Conservation (phyloP, 2,888 invertebrate genomes). For the Drosophila yooni region DNA sequence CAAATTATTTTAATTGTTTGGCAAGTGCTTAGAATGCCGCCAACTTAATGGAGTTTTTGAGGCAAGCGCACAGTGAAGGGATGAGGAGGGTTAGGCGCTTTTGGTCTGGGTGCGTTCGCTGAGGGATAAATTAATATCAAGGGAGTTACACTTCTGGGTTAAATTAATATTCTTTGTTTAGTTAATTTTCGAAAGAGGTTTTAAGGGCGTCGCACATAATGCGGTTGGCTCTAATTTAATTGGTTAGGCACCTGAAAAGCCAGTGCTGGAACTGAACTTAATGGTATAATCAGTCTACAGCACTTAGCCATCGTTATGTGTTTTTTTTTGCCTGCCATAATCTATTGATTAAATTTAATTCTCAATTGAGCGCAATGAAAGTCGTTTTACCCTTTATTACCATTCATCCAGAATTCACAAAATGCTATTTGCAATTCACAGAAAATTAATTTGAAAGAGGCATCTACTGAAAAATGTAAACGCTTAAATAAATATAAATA, state of each 20-base stretch:
- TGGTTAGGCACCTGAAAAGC: neutral
- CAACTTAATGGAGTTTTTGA: constrained; percentile 72
- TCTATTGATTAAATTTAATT: constrained; percentile 52
- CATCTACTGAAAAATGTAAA: constrained; percentile 39
- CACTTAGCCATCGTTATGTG: neutral
- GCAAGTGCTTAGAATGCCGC: constrained; percentile 78
- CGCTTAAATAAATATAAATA: constrained; percentile 15
- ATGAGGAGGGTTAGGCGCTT: neutral
- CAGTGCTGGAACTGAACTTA: neutral
- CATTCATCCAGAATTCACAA: constrained; percentile 52
- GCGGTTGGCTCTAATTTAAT: constrained; percentile 16
- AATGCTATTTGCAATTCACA: constrained; percentile 54
- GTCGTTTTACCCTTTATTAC: constrained; percentile 60
- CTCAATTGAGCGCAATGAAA: constrained; percentile 57
- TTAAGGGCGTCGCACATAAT: constrained; percentile 30
- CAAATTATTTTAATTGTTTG: constrained; percentile 79
- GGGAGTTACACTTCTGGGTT: constrained; percentile 68
- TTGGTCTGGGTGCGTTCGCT: constrained; percentile 47
- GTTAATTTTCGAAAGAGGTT: constrained; percentile 74
- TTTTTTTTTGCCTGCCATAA: neutral
- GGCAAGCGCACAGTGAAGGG: constrained; percentile 7
- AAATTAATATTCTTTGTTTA: constrained; percentile 73
- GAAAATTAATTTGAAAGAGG: constrained; percentile 59
- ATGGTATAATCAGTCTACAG: constrained; percentile 1
- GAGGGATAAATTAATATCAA: constrained; percentile 69